phyloP scores from a whole-genome alignment of 2,113 vertebrate genomes.

The Forbesichthys papilliferus region DNA sequence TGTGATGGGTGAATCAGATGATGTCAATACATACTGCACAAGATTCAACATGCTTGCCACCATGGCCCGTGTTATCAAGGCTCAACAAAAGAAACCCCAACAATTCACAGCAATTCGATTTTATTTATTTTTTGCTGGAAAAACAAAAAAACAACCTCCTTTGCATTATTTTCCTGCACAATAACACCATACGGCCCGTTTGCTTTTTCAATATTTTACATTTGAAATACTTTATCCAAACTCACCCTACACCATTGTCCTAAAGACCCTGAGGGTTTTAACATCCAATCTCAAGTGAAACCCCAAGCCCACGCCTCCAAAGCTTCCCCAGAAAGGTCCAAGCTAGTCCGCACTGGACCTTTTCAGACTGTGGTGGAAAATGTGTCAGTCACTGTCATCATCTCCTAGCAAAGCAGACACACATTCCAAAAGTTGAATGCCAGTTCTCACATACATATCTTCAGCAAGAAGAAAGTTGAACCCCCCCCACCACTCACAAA shows the following conservation, averaged over 20 bases:
- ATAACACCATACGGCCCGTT: slow-evolving; percentile 50
- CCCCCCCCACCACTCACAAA: slow-evolving; percentile 16
- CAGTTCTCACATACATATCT: slow-evolving; percentile 14
- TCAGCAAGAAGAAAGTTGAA: slow-evolving; percentile 23
- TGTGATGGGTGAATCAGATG: too few species aligned
- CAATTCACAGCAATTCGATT: slow-evolving; percentile 44
- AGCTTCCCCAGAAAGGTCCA: slow-evolving; percentile 9
- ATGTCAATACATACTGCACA: neutral
- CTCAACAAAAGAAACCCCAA: neutral
- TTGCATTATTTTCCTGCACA: slow-evolving; percentile 34
- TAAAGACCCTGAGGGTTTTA: slow-evolving; percentile 6
- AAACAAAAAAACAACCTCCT: slow-evolving; percentile 45
- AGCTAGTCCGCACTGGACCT: slow-evolving; percentile 6
- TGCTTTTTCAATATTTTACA: slow-evolving; percentile 46
- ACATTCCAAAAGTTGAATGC: slow-evolving; percentile 18
- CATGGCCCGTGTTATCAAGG: too few species aligned
- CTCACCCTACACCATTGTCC: slow-evolving; percentile 11
- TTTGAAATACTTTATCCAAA: slow-evolving; percentile 44
- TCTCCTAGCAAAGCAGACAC: slow-evolving; percentile 11
- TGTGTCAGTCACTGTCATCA: slow-evolving; percentile 28
- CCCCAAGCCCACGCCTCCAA: slow-evolving; percentile 9
- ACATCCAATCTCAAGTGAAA: neutral
- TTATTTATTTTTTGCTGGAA: slow-evolving; percentile 62
- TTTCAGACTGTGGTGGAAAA: too few species aligned
- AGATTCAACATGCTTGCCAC: too few species aligned